phyloP scores from a whole-genome alignment of 2,797 vertebrate genomes.

The Rhynchotus rufescens region DNA sequence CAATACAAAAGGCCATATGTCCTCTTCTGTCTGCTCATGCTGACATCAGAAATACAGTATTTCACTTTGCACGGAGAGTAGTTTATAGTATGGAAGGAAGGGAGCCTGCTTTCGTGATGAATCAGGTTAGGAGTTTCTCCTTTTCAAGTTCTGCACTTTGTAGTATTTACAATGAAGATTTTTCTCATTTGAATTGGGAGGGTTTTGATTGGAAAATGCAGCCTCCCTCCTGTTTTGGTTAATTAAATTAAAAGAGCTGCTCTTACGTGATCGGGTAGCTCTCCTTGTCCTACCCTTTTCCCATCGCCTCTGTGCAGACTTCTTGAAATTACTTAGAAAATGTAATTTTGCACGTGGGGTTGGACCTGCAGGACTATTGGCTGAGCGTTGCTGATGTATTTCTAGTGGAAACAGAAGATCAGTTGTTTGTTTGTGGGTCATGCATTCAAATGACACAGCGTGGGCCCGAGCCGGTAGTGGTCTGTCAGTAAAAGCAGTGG shows the following conservation, averaged over 20 bases:
- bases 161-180: not conserved
- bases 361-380: not conserved
- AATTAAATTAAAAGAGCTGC: not conserved
- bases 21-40: constrained; percentile 9
- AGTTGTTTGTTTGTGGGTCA: not conserved
- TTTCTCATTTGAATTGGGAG: not conserved
- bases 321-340: not conserved
- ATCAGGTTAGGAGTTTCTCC: not conserved
- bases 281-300: accelerated
- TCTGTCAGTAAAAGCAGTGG: not conserved
- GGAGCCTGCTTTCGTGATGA: not conserved
- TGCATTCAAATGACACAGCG: not conserved
- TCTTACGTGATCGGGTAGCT: not conserved
- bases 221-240: not conserved
- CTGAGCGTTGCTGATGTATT: not conserved
- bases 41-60: constrained; percentile 9
- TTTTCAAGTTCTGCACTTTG: not conserved
- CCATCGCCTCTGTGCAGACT: not conserved
- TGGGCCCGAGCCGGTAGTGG: not conserved
- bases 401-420: not conserved
- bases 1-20: constrained; percentile 50
- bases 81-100: not conserved
- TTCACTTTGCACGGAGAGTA: not conserved
- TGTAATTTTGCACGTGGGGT: not conserved
- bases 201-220: not conserved